Conservation (phyloP, 2,797 vertebrate genomes). For the Platalea minor region DNA sequence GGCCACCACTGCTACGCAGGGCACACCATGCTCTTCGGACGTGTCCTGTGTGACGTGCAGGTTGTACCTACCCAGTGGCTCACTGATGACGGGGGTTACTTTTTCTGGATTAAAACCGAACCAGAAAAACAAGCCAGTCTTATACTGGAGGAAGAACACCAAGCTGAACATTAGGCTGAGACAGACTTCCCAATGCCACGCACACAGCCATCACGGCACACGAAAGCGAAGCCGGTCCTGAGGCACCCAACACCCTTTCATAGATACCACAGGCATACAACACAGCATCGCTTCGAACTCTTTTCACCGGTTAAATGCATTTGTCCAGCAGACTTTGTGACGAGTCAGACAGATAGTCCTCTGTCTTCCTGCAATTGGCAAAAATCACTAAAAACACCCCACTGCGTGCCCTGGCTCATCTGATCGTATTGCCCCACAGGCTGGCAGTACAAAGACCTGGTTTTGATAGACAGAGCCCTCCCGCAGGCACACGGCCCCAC, state of each 20-base stretch:
- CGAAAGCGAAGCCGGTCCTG: background rate
- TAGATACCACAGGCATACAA: background rate
- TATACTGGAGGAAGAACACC: background rate
- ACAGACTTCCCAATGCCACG: background rate
- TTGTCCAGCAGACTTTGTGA: background rate
- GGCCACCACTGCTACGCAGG: background rate
- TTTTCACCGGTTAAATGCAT: background rate
- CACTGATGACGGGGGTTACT: background rate
- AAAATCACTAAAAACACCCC: background rate
- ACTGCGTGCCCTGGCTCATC: background rate
- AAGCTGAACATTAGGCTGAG: accelerated
- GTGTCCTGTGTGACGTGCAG: accelerated
- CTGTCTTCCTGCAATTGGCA: background rate
- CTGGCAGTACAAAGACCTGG: accelerated
- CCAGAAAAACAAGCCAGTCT: background rate
- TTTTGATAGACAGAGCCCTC: background rate
- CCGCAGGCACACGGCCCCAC: background rate
- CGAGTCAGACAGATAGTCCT: background rate
- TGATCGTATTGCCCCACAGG: accelerated
- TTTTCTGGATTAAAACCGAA: background rate
- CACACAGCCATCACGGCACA: accelerated
- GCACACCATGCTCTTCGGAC: background rate
- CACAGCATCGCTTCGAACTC: background rate
- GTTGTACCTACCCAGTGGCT: background rate
- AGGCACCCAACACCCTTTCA: background rate